Conservation (phyloP, 2,797 vertebrate species). For the Heteromormyrus szaboi region DNA sequence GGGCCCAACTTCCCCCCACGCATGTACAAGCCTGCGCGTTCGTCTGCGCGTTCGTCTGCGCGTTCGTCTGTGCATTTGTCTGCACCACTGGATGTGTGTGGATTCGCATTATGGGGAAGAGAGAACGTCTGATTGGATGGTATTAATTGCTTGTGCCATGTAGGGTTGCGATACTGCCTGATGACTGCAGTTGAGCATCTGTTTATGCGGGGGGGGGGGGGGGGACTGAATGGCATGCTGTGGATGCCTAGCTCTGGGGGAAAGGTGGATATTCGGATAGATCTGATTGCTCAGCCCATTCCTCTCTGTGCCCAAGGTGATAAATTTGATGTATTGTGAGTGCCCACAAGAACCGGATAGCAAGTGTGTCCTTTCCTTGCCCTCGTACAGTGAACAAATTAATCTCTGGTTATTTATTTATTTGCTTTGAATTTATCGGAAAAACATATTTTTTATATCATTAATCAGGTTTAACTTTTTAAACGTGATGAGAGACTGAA, state of each 20-base stretch:
- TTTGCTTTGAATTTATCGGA: not conserved
- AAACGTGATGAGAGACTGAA: not conserved
- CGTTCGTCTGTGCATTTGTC: too few relatives aligned
- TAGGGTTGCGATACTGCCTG: not conserved
- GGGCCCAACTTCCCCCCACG: not conserved
- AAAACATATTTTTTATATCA: not conserved
- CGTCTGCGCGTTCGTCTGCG: too few relatives aligned
- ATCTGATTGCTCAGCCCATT: not conserved
- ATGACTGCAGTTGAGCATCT: slow-evolving; percentile 19
- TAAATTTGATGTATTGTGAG: not conserved
- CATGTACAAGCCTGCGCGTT: not conserved
- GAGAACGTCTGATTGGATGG: slow-evolving; percentile 19
- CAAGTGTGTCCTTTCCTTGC: not conserved
- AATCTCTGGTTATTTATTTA: not conserved
- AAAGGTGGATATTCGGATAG: slow-evolving; percentile 21
- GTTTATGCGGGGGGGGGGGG: slow-evolving; percentile 1
- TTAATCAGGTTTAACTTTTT: not conserved
- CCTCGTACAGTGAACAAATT: not conserved
- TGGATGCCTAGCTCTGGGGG: not conserved
- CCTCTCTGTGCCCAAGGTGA: not conserved
- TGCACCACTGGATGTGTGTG: not conserved
- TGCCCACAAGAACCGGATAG: not conserved
- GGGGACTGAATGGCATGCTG: slow-evolving; percentile 15
- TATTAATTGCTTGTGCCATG: slow-evolving; percentile 1
- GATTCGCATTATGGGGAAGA: not conserved